Base-by-base conservation (phyloP, 2,797 vertebrate species). In the Distichodus sexfasciatus region DNA sequence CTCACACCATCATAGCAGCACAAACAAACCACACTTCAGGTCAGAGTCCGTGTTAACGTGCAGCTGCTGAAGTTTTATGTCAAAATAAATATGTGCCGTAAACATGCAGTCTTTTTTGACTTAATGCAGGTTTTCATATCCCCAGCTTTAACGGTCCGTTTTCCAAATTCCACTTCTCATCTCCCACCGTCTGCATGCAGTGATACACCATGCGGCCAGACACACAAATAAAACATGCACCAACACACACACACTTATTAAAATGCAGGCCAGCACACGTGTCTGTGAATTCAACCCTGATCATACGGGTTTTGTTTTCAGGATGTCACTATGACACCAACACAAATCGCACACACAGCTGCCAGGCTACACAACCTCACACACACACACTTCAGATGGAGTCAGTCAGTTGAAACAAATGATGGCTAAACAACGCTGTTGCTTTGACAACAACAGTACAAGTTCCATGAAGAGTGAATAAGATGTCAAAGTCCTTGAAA, bases 21-120 rank as follows among this genome's bases (percentile, higher is more conserved):
- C 4, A 43, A 31, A 59, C n/a, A 72, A 21, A 33, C 29, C 57
- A 53, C 29, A 57, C 24, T 66, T 53, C 15, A 35, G 48, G 70
- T 23, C 38, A 71, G 11, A 8, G n/a, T 44, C 50, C 23, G 19
- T 12, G 6, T 68, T 17, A 54, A 36, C 35, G 29, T 69, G 72
- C 72, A 75, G 72, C 72, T 75, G 69, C 72, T 69, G 38, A 66
- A 62, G 12, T n/a, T n/a, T n/a, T n/a, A n/a, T n/a, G n/a, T n/a
- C n/a, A n/a, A n/a, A n/a, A n/a, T n/a, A n/a, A n/a, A n/a, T n/a
- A n/a, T n/a, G n/a, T n/a, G n/a, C n/a, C n/a, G n/a, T n/a, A n/a
- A n/a, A n/a, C n/a, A n/a, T n/a, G n/a, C n/a, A n/a, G n/a, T n/a
- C n/a, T n/a, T n/a, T n/a, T n/a, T n/a, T n/a, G n/a, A n/a, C n/a